Base-by-base conservation (phyloP, 1,140 invertebrate genomes). In the Aphis gossypii region DNA sequence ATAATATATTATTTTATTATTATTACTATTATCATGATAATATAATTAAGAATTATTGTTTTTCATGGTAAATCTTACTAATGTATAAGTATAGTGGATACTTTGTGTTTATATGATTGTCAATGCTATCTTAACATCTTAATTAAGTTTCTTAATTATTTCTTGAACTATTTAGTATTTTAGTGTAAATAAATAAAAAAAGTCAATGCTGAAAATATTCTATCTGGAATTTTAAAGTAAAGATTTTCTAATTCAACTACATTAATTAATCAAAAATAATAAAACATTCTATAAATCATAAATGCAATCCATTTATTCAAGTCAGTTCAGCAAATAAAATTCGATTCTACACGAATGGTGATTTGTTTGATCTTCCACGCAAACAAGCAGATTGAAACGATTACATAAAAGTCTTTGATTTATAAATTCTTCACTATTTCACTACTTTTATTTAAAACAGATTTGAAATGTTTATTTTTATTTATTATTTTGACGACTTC, bases 341-440 rank as follows among this genome's bases (percentile, higher is more conserved):
- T 38, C 9, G 35, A 89, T 56, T 89, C 35, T 56, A 56, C 35
- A 38, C 88, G 25, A 56, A 89, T 56, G 35, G 48, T 56, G 35
- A 89, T 56, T 89, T 89, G 88, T 89, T 89, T 89, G 88, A 89
- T 54, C 35, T 56, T 89, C 35, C 21, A 38, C n/a, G 48, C 48
- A 89, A 89, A 89, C n/a, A 89, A 56, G 23, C 35, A 89, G 51
- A 89, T 89, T 89, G 35, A 41, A 89, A 89, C 11, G 35, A 89
- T 89, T 89, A 89, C 51, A 56, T 56, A 23, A 23, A 38, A 41
- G 20, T 56, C 18, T 38, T 56, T 56, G 48, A 56, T 56, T 38
- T 89, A 51, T 41, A 56, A 89, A 56, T 8, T 56, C 30, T 54
- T 7, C 14, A 51, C n/a, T 41, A 25, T 8, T 84, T 86, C 4